phyloP scores from a whole-genome alignment of 2,113 vertebrate species.

The Limanda limanda region DNA sequence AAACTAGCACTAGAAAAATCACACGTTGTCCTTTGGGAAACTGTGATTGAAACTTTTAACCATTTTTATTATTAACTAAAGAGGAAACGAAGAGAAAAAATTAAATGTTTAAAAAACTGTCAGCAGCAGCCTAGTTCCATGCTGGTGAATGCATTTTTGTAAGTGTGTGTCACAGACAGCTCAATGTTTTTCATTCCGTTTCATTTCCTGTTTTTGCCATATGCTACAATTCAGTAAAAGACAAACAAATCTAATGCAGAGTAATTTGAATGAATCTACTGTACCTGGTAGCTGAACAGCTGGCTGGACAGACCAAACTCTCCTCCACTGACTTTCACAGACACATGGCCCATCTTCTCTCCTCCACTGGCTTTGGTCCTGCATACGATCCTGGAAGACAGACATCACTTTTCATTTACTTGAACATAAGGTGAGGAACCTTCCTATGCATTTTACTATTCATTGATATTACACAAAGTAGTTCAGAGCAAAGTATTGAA shows the following conservation, averaged over 20 bases:
- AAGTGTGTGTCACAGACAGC: not conserved
- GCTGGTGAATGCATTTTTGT: not conserved
- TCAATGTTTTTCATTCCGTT: not conserved
- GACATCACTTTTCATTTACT: not conserved
- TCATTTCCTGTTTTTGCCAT: not conserved
- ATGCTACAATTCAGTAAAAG: not conserved
- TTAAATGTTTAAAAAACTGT: not conserved
- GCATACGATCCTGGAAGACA: conserved; percentile 89
- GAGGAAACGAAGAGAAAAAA: not conserved
- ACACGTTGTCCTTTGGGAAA: too few relatives aligned
- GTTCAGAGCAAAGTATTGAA: not conserved
- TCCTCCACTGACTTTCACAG: conserved; percentile 89
- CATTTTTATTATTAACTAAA: too few relatives aligned
- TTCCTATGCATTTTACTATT: not conserved
- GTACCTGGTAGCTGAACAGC: conserved; percentile 93
- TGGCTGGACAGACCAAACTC: conserved; percentile 87
- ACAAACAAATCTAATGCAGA: not conserved
- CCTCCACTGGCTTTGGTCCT: conserved; percentile 83
- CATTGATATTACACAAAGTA: too few relatives aligned
- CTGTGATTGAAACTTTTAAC: too few relatives aligned
- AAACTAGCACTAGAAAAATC: too few relatives aligned
- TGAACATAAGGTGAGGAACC: not conserved
- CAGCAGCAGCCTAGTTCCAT: too few relatives aligned
- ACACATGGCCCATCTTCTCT: conserved; percentile 83
- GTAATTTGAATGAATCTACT: not conserved